phyloP scores from a whole-genome alignment of 92 coral and sea anemone species.

The Paragorgia papillata region DNA sequence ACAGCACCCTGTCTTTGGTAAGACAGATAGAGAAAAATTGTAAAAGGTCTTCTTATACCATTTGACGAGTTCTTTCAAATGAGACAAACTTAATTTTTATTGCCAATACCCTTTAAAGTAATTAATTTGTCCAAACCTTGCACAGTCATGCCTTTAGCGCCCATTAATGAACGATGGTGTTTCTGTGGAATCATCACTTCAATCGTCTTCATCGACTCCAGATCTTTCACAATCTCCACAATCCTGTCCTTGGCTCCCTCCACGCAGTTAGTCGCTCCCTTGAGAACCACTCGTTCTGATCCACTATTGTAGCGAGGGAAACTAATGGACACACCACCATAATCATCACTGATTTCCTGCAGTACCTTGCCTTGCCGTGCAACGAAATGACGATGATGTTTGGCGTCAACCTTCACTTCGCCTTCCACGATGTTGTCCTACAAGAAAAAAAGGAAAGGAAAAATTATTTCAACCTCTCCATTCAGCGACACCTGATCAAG shows the following conservation, averaged over 20 bases:
- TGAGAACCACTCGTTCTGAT: conserved; percentile 93
- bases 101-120: no score
- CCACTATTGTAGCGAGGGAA: conserved; percentile 90
- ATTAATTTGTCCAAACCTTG: conserved; percentile 53
- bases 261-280: conserved; percentile 96
- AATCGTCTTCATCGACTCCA: conserved; percentile 91
- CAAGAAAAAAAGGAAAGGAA: no score
- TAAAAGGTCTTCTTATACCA: no score
- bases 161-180: conserved; percentile 94
- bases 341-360: conserved; percentile 83
- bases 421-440: conserved; percentile 98
- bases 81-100: no score
- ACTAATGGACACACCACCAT: conserved; percentile 94
- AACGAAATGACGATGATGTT: conserved; percentile 96
- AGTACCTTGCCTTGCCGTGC: conserved; percentile 94
- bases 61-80: no score
- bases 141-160: conserved; percentile 91
- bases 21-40: no score
- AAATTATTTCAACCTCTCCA: no score
- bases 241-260: conserved; percentile 94
- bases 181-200: conserved; percentile 84
- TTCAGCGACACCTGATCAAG: no score
- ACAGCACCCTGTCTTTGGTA: no score
- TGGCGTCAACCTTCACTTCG: conserved; percentile 91
- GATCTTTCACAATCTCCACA: conserved; percentile 86